phyloP scores from a whole-genome alignment of 2,113 vertebrate genomes.

The Thermophis baileyi region DNA sequence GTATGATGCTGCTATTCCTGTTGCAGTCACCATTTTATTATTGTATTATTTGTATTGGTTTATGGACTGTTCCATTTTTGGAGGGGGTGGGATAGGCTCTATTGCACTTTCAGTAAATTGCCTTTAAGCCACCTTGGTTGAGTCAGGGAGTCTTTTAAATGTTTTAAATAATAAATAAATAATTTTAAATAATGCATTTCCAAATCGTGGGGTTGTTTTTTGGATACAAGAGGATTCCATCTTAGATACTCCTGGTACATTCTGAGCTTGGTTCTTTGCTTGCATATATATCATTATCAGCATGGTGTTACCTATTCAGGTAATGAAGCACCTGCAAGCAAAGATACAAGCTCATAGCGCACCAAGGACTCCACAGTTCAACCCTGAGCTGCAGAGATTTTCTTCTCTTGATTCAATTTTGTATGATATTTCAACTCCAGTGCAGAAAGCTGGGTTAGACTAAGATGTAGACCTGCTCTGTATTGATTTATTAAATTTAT shows the following conservation, averaged over 20 bases:
- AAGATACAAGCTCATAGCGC: neutral
- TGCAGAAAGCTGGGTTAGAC: neutral
- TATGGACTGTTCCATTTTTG: no score
- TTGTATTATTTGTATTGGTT: no score
- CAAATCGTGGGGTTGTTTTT: neutral
- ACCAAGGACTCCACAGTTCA: neutral
- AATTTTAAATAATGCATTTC: no score
- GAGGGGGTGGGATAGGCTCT: no score
- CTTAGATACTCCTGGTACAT: neutral
- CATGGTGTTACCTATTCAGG: neutral
- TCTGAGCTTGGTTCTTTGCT: neutral
- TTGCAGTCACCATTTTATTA: no score
- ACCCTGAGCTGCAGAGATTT: neutral
- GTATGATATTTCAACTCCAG: neutral
- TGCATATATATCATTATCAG: neutral
- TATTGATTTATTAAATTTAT: neutral
- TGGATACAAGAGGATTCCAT: neutral
- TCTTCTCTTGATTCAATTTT: neutral
- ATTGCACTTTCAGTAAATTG: no score
- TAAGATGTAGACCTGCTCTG: neutral
- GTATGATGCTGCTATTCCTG: no score
- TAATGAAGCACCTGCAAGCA: neutral
- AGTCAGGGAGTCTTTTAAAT: no score
- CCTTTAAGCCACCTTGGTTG: no score
- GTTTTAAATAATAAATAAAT: no score